These are phyloP conservation scores for Prionailurus viverrinus DNA, from an alignment of 2,113 vertebrate genomes.

Conservation along the genomic window DNA sequence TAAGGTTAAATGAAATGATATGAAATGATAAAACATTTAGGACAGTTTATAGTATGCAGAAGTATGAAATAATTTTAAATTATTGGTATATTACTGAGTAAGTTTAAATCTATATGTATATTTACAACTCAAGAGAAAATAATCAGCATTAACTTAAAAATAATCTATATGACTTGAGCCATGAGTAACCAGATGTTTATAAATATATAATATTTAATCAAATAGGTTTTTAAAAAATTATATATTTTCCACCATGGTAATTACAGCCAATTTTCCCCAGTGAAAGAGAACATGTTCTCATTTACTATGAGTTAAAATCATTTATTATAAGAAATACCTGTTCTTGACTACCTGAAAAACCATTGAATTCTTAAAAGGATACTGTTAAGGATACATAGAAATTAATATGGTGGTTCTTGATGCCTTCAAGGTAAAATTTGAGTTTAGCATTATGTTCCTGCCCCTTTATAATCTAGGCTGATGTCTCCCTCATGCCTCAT, in stretches of 20 bases:
- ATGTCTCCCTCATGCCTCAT: neutral
- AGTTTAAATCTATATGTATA: neutral
- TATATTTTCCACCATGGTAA: neutral
- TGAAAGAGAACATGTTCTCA: neutral
- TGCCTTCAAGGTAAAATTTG: neutral
- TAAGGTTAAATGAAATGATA: neutral
- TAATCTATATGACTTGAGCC: neutral
- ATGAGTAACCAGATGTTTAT: neutral
- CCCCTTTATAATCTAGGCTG: neutral
- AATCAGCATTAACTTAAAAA: neutral
- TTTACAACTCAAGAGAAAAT: slow-evolving; percentile 14
- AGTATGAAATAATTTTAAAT: neutral
- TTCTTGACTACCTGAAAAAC: neutral
- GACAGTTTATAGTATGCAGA: neutral
- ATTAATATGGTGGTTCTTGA: neutral
- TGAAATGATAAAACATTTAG: neutral
- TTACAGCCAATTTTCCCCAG: neutral
- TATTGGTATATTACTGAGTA: neutral
- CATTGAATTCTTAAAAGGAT: neutral
- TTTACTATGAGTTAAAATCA: neutral
- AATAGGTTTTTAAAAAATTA: neutral
- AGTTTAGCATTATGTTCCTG: neutral
- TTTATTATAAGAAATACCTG: neutral
- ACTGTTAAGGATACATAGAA: neutral
- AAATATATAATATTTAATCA: neutral